These are phyloP conservation scores for Okapia johnstoni DNA, from an alignment of 2,113 vertebrate species.

Conservation along the genomic window DNA sequence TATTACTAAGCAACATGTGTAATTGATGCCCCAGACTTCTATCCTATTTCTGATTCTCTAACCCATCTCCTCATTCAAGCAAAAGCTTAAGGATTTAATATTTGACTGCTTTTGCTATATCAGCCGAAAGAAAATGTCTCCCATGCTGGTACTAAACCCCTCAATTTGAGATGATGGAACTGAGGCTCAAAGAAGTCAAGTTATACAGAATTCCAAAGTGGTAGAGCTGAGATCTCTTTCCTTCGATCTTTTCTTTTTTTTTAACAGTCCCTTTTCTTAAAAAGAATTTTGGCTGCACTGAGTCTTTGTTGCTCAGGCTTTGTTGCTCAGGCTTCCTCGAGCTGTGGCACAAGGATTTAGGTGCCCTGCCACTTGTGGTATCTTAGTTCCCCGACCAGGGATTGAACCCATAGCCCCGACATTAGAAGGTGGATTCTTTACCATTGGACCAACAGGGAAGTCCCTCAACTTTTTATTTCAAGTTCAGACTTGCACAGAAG, in stretches of 20 bases:
- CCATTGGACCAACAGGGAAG: background rate
- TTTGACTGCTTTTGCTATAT: background rate
- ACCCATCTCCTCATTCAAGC: background rate
- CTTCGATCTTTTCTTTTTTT: background rate
- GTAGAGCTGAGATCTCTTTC: background rate
- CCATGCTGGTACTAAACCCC: fast-evolving
- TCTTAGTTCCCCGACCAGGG: background rate
- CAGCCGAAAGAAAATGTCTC: background rate
- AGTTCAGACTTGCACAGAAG: background rate
- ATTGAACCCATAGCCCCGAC: background rate
- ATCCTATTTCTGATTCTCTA: background rate
- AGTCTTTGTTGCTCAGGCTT: background rate
- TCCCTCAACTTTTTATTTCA: background rate
- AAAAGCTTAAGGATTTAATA: background rate
- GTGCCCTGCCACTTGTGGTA: background rate
- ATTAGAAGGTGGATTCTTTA: background rate
- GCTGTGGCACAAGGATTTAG: background rate
- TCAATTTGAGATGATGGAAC: background rate
- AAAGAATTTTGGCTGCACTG: background rate
- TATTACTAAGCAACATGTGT: background rate
- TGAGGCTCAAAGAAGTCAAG: background rate
- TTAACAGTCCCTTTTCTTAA: background rate
- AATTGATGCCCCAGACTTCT: background rate
- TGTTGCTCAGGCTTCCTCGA: background rate
- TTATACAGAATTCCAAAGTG: background rate